Evolutionary conservation across 1,140 invertebrate genomes (phyloP).

Genomic region (Hylyphantes graminicola): DNA sequence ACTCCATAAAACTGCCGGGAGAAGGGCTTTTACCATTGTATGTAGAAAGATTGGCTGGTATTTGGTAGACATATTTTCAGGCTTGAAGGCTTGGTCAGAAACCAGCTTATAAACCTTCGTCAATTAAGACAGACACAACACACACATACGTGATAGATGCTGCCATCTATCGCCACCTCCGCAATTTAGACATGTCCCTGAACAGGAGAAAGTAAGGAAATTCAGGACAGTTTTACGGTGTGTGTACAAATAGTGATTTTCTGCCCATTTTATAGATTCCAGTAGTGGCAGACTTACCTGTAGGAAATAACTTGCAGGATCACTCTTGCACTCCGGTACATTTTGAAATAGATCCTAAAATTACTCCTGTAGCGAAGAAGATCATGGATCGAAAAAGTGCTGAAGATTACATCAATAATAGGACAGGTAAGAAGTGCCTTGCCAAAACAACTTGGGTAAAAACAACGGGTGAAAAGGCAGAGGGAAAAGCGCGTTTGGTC

Average conservation of each 20-base stretch:
- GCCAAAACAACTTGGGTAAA: no score
- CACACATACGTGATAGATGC: no score
- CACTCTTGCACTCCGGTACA: not conserved
- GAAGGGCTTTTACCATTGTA: no score
- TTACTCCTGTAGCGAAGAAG: not conserved
- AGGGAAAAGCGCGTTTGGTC: no score
- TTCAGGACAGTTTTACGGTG: not conserved
- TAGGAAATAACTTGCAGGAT: not conserved
- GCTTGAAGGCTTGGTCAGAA: no score
- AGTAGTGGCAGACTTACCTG: not conserved
- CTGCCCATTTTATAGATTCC: not conserved
- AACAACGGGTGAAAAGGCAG: no score
- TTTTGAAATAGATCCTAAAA: not conserved
- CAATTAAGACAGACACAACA: no score
- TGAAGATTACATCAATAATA: not conserved
- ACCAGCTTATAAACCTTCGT: no score
- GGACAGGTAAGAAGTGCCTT: not conserved
- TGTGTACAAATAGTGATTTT: not conserved
- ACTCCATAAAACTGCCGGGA: not conserved
- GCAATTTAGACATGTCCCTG: no score
- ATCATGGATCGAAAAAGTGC: not conserved
- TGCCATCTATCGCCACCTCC: no score
- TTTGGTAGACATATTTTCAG: no score
- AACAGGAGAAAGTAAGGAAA: not conserved
- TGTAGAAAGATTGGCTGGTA: no score